Evolutionary conservation across 2,113 vertebrate genomes (phyloP), one percentile per base, ranked within the genome.

Genomic region (Irena cyanogastra): DNA sequence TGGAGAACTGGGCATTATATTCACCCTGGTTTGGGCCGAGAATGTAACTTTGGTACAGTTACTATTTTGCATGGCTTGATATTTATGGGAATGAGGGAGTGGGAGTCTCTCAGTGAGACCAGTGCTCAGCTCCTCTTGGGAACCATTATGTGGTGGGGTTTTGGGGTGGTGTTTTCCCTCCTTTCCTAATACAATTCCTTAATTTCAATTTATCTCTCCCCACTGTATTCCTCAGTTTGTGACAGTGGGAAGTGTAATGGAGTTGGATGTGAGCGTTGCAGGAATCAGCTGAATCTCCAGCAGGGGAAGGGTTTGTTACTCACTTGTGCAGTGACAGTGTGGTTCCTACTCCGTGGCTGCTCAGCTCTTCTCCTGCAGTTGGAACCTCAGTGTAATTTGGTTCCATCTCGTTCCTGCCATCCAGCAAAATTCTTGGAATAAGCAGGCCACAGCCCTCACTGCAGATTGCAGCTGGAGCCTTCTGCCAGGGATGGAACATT

Each of bases 171-270:
- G 2, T 26, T 64, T 16, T 4, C 15, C 15, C 5, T 24, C 35
- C 16, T 89, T 77, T 78, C 16, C n/a, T 65, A 0, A 26, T 39
- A 12, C 19, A 52, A 3, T 24, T 89, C 41, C 18, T 39, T 39
- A 19, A 61, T 28, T 39, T 39, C 35, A 60, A 3, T 61, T 59
- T 28, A 2, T 66, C 22, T 44, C 24, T 27, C 13, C 35, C 28
- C 17, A 2, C 45, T 0, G 0, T 11, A 8, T 33, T 26, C 13
- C 22, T 75, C 69, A 11, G 30, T 70, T 78, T 54, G 39, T 42
- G 53, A 4, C 61, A 35, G 37, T 18, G 54, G 69, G 42, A 60
- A 18, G 16, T 10, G 13, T 22, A 10, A 4, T 44, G 23, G n/a
- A 26, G 11, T 28, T 12, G 50, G 49, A 4, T 39, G 33, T 11